phyloP scores from a whole-genome alignment of 2,888 invertebrate genomes.

The Myathropa florea region DNA sequence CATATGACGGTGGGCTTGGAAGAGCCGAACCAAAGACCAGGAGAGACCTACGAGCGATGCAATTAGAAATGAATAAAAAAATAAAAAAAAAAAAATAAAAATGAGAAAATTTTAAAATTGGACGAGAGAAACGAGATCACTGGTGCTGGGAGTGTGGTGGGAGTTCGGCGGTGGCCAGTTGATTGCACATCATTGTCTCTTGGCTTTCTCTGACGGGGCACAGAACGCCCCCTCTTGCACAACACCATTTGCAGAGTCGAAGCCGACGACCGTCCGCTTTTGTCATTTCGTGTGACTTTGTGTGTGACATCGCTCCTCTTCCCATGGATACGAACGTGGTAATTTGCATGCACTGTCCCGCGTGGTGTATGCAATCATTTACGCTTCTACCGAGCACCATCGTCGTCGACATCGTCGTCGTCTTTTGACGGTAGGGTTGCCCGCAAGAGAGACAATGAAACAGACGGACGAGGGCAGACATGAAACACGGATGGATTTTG shows the following conservation, averaged over 20 bases:
- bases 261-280: not conserved
- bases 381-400: constrained; percentile 47
- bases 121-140: constrained; percentile 62
- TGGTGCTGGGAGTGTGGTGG: not conserved
- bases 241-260: constrained; percentile 23
- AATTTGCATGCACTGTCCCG: constrained; percentile 60
- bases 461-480: not conserved
- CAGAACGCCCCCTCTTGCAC: constrained; percentile 38
- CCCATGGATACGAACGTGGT: constrained; percentile 53
- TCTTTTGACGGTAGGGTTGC: not conserved
- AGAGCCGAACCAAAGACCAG: not conserved
- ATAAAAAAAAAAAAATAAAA: constrained; percentile 34
- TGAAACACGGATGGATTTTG: constrained; percentile 11
- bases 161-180: constrained; percentile 29
- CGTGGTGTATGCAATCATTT: constrained; percentile 57
- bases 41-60: constrained; percentile 65
- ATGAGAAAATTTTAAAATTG: constrained; percentile 53
- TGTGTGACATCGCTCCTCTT: constrained; percentile 64
- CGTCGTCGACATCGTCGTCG: not conserved
- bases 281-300: constrained; percentile 64
- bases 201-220: constrained; percentile 54
- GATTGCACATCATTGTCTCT: constrained; percentile 58
- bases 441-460: constrained; percentile 16
- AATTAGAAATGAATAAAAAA: constrained; percentile 49
- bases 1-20: constrained; percentile 25